These are phyloP conservation scores for Lithobates pipiens DNA, from an alignment of 2,797 vertebrate species.

Conservation along the genomic window DNA sequence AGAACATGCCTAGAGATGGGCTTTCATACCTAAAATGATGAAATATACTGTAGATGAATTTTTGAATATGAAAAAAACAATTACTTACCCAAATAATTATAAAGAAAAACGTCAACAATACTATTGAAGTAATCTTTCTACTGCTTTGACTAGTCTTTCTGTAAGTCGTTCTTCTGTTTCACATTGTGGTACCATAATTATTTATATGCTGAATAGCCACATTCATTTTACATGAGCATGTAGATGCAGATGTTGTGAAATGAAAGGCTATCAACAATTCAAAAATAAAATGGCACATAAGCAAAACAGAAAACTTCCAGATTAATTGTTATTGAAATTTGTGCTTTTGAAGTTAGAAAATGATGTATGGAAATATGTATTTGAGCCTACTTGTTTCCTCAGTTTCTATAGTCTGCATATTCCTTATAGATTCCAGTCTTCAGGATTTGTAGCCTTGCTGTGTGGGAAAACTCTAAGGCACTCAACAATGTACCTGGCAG, in stretches of 20 bases:
- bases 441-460: constrained; percentile 29
- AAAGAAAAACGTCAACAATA: not conserved
- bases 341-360: constrained; percentile 2
- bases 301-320: not conserved
- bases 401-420: constrained; percentile 1
- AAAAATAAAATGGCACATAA: not conserved
- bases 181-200: not conserved
- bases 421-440: constrained; percentile 15
- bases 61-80: not conserved
- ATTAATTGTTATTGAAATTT: not conserved
- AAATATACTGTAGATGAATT: too few species aligned
- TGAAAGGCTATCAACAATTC: not conserved
- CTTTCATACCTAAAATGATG: too few species aligned
- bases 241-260: not conserved
- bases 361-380: not conserved
- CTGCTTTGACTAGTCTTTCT: not conserved
- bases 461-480: constrained; percentile 28
- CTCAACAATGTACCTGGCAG: constrained; percentile 10
- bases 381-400: not conserved
- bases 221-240: not conserved
- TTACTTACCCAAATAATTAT: not conserved
- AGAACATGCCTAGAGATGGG: too few species aligned
- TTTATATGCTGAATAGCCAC: not conserved
- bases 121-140: not conserved
- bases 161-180: too few species aligned